Base-by-base conservation (phyloP, 2,113 vertebrate species). In the Gymnobelideus leadbeateri region DNA sequence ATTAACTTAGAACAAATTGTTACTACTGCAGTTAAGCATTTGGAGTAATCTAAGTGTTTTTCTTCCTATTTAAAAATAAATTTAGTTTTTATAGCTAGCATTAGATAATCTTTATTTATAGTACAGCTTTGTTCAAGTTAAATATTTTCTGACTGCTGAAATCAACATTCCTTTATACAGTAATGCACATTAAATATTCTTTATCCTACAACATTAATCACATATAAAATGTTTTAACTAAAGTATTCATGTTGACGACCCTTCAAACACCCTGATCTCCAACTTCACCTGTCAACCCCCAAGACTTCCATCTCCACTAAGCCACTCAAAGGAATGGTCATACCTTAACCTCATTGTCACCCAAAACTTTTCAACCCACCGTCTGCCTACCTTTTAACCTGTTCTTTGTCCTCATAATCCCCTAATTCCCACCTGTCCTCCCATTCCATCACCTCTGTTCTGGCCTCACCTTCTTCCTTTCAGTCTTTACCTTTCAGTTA, bases 81-180 rank as follows among this genome's bases (percentile, higher is more conserved):
- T n/a, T 77, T 77, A 77, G 61, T 77, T 77, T 77, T 77, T 77
- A 61, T 43, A 92, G 90, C 53, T 84, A 12, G 3, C 11, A 84
- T 51, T 96, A 46, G 51, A 95, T 94, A 43, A 24, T 94, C 90
- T 94, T 96, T 94, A 31, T 43, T 89, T 14, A 10, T 54, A 4
- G 89, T 94, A n/a, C 90, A 94, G 89, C 53, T 97, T 97, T 97
- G 94, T 94, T 97, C 95, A 95, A 94, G 43, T 91, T 92, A 51
- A 95, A 96, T 91, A 55, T 92, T 94, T 90, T 0, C 0, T 98
- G 93, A 89, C 68, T 95, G 61, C 84, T 61, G 11, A 26, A 23
- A 21, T 51, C 46, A 91, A 1, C 46, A 47, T 68, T 92, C 12
- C 49, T 92, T 89, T 5, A 12, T 68, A 25, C 53, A 55, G 28